Conservation (phyloP, 2,888 invertebrate genomes). For the Steinernema hermaphroditum region DNA sequence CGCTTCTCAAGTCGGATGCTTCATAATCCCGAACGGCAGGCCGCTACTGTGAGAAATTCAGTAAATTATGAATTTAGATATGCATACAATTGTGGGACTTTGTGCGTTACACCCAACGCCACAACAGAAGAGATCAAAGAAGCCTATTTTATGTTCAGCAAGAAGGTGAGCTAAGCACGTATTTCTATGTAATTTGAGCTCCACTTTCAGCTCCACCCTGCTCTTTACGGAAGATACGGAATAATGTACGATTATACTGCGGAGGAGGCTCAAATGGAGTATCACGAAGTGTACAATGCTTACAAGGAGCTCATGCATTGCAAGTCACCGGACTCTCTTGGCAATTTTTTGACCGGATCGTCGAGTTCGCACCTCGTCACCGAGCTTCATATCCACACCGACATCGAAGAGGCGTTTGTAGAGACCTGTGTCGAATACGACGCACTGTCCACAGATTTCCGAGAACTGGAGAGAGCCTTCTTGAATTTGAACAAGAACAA, state of each 20-base stretch:
- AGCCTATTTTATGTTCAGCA: not conserved
- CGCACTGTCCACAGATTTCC: not conserved
- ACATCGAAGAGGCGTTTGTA: not conserved
- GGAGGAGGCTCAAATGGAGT: no score
- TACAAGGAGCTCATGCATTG: not conserved
- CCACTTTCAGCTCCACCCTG: not conserved
- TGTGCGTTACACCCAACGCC: not conserved
- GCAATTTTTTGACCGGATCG: not conserved
- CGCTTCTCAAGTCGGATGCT: no score
- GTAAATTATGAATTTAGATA: no score
- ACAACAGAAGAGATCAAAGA: not conserved
- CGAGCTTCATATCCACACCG: not conserved
- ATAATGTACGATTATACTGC: no score
- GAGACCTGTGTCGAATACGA: conserved; percentile 2
- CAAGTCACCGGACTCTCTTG: not conserved
- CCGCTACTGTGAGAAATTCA: no score
- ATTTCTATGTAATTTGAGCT: no score
- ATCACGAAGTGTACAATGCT: not conserved
- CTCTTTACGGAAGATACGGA: not conserved
- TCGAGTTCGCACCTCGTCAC: not conserved
- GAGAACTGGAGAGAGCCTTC: not conserved
- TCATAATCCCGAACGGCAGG: no score
- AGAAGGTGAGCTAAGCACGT: conserved; percentile 15
- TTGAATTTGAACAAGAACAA: not conserved
- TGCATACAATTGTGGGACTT: not conserved